phyloP scores from a whole-genome alignment of 2,797 vertebrate species.

The Myotis myotis region DNA sequence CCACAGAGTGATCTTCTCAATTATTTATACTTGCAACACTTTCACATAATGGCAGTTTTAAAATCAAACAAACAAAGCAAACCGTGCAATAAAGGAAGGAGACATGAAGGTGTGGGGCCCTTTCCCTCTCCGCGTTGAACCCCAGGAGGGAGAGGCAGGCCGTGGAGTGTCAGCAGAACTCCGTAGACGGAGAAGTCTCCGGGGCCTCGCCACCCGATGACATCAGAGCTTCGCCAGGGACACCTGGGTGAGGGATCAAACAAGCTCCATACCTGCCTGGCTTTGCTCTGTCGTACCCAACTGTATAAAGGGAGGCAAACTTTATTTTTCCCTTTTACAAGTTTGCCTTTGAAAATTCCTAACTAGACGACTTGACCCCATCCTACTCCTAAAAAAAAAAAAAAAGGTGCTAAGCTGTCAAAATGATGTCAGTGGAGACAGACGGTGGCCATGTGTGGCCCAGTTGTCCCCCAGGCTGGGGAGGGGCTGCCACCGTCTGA shows the following conservation, averaged over 20 bases:
- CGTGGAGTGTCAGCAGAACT: slow-evolving; percentile 85
- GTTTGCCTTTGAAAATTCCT: slow-evolving; percentile 80
- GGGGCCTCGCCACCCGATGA: slow-evolving; percentile 72
- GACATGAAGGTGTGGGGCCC: slow-evolving; percentile 81
- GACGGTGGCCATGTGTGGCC: slow-evolving; percentile 63
- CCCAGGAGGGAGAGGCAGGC: slow-evolving; percentile 78
- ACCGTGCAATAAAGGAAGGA: slow-evolving; percentile 88
- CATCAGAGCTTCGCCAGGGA: slow-evolving; percentile 74
- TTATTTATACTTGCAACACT: slow-evolving; percentile 92
- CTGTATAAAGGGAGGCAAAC: slow-evolving; percentile 66
- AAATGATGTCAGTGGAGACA: slow-evolving; percentile 74
- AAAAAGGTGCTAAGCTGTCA: slow-evolving; percentile 68
- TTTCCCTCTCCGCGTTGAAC: slow-evolving; percentile 72
- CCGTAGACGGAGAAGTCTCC: slow-evolving; percentile 76
- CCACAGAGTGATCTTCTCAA: slow-evolving; percentile 89
- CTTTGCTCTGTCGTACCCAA: slow-evolving; percentile 75
- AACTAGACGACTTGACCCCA: slow-evolving; percentile 41
- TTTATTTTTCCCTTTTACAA: slow-evolving; percentile 77
- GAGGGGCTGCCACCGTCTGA: slow-evolving; percentile 36
- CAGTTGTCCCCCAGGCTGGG: slow-evolving; percentile 67
- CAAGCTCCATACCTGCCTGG: slow-evolving; percentile 41
- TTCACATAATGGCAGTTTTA: slow-evolving; percentile 85
- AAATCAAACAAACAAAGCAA: slow-evolving; percentile 89
- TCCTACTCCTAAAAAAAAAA: background rate
- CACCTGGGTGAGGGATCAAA: slow-evolving; percentile 74